Percentiles rank a stretch among this genome's conserved stretches.
phyloP scores from a whole-genome alignment of 1,140 invertebrate genomes.

The Oscheius sp. region DNA sequence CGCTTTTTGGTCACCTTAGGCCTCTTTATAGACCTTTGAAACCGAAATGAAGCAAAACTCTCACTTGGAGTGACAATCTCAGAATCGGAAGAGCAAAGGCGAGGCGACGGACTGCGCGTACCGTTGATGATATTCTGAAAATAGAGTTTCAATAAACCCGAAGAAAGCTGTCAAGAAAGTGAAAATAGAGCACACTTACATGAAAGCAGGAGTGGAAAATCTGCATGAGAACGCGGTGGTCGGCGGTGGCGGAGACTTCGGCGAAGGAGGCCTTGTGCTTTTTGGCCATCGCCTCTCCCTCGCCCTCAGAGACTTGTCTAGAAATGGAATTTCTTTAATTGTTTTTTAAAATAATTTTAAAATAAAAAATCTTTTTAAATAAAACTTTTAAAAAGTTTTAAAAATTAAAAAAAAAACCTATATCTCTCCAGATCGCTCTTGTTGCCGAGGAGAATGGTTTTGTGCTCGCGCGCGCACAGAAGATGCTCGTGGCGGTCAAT shows the following conservation, averaged over 20 bases:
- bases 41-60: not conserved
- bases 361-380: too few relatives aligned
- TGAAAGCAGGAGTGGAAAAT: constrained; percentile 28
- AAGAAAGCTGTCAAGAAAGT: not conserved
- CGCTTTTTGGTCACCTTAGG: too few relatives aligned
- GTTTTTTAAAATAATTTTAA: too few relatives aligned
- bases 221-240: constrained; percentile 26
- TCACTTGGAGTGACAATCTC: constrained; percentile 33
- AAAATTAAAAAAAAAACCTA: constrained; percentile 52
- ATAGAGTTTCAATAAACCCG: not conserved
- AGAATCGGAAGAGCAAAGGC: constrained; percentile 35
- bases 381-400: not conserved
- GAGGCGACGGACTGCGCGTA: constrained; percentile 31
- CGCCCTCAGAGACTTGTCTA: constrained; percentile 39
- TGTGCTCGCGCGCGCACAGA: constrained; percentile 58
- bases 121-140: constrained; percentile 30
- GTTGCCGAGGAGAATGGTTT: constrained; percentile 63
- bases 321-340: too few relatives aligned
- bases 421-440: constrained; percentile 65
- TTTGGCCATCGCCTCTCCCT: constrained; percentile 33
- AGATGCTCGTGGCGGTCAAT: constrained; percentile 60
- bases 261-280: constrained; percentile 34
- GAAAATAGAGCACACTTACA: not conserved
- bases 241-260: constrained; percentile 32
- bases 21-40: too few relatives aligned